A percentile compares a stretch with the other conserved stretches of the same genome.
These are phyloP conservation scores for Ormyrus thymus DNA, from an alignment of 2,888 invertebrate species.

Conservation along the genomic window DNA sequence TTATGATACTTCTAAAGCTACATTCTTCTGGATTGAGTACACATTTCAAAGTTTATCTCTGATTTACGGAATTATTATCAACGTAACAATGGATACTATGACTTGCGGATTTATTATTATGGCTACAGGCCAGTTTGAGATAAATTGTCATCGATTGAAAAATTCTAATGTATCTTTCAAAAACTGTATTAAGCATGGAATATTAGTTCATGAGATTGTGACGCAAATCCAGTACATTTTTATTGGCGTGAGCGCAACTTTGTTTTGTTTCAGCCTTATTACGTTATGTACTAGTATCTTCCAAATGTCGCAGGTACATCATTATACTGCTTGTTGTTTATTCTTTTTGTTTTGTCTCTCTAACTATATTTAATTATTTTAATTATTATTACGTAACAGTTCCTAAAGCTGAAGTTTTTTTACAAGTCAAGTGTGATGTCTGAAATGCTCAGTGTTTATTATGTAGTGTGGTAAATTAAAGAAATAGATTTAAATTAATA, in stretches of 20 bases:
- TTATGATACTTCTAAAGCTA: slow-evolving; percentile 18
- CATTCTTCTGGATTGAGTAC: slow-evolving; percentile 36
- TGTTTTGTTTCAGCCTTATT: slow-evolving; percentile 51
- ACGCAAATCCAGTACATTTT: slow-evolving; percentile 45
- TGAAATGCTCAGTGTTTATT: too few relatives aligned
- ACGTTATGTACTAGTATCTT: slow-evolving; percentile 48
- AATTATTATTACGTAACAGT: too few relatives aligned
- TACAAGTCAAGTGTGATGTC: too few relatives aligned
- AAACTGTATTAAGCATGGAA: slow-evolving; percentile 39
- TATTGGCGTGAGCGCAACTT: slow-evolving; percentile 32
- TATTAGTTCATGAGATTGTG: slow-evolving; percentile 28
- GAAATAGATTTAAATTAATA: too few relatives aligned
- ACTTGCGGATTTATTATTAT: slow-evolving; percentile 49
- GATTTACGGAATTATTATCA: slow-evolving; percentile 40
- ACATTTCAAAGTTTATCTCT: slow-evolving; percentile 22
- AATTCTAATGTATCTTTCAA: slow-evolving; percentile 12
- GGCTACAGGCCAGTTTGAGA: slow-evolving; percentile 39
- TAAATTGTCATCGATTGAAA: slow-evolving; percentile 23
- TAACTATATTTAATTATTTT: too few relatives aligned
- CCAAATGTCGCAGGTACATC: slow-evolving; percentile 48
- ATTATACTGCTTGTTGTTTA: not conserved
- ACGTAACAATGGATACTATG: slow-evolving; percentile 51
- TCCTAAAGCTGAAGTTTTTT: too few relatives aligned
- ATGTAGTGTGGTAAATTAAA: too few relatives aligned
- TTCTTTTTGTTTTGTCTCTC: too few relatives aligned